phyloP scores from a whole-genome alignment of 2,113 vertebrate species.

The Salvator merianae region DNA sequence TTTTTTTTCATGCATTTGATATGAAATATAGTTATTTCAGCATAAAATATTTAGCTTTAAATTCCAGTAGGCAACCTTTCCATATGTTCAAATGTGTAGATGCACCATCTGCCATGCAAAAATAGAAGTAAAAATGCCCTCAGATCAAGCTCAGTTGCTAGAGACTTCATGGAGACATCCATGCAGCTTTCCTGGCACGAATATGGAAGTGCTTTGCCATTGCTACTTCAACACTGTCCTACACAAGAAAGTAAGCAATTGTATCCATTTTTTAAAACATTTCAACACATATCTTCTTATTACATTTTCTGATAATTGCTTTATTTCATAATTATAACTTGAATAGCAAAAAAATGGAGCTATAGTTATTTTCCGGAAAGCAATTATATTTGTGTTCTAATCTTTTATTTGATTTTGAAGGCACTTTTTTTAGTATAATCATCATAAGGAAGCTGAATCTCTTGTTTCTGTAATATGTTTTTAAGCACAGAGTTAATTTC shows the following conservation, averaged over 20 bases:
- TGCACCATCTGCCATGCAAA: no score
- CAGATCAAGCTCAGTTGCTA: no score
- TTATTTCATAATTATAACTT: not conserved
- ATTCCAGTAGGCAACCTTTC: no score
- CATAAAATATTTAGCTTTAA: no score
- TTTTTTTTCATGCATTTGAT: no score
- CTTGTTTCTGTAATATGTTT: conserved; percentile 7
- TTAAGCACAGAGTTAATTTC: not conserved
- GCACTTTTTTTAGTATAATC: not conserved
- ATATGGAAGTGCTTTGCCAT: not conserved
- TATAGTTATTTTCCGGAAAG: not conserved
- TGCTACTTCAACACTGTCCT: not conserved
- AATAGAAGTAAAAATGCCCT: no score
- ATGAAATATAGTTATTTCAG: no score
- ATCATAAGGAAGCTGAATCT: not conserved
- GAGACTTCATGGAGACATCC: no score
- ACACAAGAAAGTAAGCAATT: not conserved
- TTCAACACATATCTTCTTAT: not conserved
- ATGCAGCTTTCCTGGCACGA: no score
- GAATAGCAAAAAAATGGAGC: not conserved
- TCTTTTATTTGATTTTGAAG: not conserved
- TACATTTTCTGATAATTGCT: not conserved
- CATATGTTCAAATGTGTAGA: no score
- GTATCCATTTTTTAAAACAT: not conserved
- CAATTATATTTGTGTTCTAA: not conserved